Percentiles rank a stretch among this genome's conserved stretches.
These are phyloP conservation scores for Grantiella picta DNA, from an alignment of 2,113 vertebrate species.

Conservation along the genomic window DNA sequence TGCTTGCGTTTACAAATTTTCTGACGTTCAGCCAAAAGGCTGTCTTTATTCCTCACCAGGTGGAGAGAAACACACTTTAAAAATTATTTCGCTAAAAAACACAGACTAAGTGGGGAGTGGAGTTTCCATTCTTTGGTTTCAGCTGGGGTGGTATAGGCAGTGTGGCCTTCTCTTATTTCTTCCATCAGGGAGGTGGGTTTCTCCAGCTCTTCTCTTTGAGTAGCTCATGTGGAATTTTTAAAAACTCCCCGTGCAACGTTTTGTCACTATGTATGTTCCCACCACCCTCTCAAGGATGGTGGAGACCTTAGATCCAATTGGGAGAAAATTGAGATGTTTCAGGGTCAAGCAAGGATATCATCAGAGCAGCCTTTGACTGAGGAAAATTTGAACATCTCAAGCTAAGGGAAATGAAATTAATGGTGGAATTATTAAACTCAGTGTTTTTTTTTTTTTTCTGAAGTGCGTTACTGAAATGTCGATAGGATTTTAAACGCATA, in stretches of 20 bases:
- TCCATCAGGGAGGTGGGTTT: not conserved
- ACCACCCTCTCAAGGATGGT: not conserved
- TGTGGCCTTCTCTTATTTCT: not conserved
- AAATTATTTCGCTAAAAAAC: not conserved
- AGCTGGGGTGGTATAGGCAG: not conserved
- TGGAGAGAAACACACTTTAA: not conserved
- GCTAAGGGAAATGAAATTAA: not conserved
- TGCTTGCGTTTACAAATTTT: not conserved
- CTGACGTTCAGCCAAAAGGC: not conserved
- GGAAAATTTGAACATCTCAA: not conserved
- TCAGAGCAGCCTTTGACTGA: not conserved
- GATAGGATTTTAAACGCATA: not conserved
- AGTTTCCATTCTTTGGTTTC: not conserved
- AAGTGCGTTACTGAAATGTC: not conserved
- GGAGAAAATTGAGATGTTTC: not conserved
- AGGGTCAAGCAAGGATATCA: not conserved
- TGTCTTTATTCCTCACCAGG: not conserved
- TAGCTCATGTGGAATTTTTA: not conserved
- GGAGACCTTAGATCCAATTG: not conserved
- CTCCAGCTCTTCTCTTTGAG: not conserved
- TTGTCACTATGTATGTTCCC: rapidly evolving
- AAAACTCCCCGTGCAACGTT: not conserved
- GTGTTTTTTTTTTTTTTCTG: not conserved
- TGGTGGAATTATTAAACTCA: not conserved
- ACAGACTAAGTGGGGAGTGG: not conserved